phyloP scores from a whole-genome alignment of 2,113 vertebrate species.

The Bagarius yarrelli region DNA sequence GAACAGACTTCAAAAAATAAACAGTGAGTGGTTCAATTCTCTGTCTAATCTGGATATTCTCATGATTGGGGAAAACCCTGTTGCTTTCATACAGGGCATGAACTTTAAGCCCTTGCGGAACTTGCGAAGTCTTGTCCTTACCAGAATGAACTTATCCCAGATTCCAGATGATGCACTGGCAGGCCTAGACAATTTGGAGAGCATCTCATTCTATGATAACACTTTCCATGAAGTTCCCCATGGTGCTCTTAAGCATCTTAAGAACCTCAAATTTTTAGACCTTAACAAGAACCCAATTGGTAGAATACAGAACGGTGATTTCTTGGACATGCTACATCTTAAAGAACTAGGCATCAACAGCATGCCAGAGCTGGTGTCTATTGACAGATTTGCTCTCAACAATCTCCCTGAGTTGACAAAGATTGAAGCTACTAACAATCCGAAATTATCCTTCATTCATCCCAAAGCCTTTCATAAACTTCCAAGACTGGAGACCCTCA shows the following conservation, averaged over 20 bases:
- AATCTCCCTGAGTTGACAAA: slow-evolving; percentile 96
- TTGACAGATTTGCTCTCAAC: slow-evolving; percentile 92
- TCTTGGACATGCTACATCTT: slow-evolving; percentile 92
- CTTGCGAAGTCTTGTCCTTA: slow-evolving; percentile 92
- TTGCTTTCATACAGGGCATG: slow-evolving; percentile 84
- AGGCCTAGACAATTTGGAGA: slow-evolving; percentile 92
- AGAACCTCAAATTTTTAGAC: slow-evolving; percentile 95
- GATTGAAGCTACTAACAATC: slow-evolving; percentile 99
- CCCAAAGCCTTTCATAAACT: slow-evolving; percentile 94
- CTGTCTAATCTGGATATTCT: slow-evolving; percentile 91
- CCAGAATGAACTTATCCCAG: slow-evolving; percentile 91
- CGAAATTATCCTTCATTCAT: slow-evolving; percentile 92
- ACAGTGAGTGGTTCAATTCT: slow-evolving; percentile 89
- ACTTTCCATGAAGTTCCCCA: slow-evolving; percentile 87
- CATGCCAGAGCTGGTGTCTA: slow-evolving; percentile 95
- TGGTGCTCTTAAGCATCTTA: slow-evolving; percentile 81
- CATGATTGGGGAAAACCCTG: slow-evolving; percentile 97
- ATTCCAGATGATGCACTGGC: slow-evolving; percentile 86
- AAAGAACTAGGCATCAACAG: slow-evolving; percentile 98
- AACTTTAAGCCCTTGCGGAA: slow-evolving; percentile 92
- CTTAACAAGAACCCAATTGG: slow-evolving; percentile 97
- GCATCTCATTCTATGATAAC: slow-evolving; percentile 98
- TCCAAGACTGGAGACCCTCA: slow-evolving; percentile 89
- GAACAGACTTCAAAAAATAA: slow-evolving; percentile 85
- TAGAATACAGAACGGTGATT: slow-evolving; percentile 91